Base-by-base conservation (phyloP, 2,797 vertebrate genomes). In the Cichlasoma orientale region DNA sequence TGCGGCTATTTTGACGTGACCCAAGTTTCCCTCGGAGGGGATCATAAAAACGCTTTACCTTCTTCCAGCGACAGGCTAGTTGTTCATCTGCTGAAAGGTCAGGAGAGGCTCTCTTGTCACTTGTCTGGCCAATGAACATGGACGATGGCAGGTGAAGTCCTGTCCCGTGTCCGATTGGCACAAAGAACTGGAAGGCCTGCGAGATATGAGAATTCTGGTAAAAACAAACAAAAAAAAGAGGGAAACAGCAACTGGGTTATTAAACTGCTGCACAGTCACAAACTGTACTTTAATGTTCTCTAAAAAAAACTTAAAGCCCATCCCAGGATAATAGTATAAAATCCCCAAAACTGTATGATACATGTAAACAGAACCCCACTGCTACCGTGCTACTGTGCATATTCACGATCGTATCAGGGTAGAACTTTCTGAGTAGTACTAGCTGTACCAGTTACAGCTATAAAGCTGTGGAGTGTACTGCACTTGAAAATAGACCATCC, bases 51-150 rank as follows among this genome's bases (percentile, higher is more conserved):
- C 14, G 1, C 2, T 38, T 94, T 87, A 98, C 98, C 96, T 98
- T 98, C 82, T 95, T 96, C 98, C 98, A 98, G 84, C 89, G 97
- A 80, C 98, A 99, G 85, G 97, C 95, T 77, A 98, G 96, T 93
- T 98, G 98, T 92, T 98, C 97, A 16, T 97, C 97, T 6, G 95
- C 95, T 1, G 96, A 97, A 82, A 97, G 95, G 84, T 98, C 97
- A 0, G 97, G 94, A 21, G 97, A 96, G 38, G 97, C 95, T 76
- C 96, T 94, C 78, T 97, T 98, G 92, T 99, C 97, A 76, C 95
- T 96, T 21, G 94, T 87, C 56, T 96, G 92, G 19, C 95, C 94
- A 79, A 97, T 95, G 90, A 98, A 97, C 92, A 97, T 95, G 0
- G 98, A 94, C 3, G 97, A 94, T 3, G 97, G 97, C 89, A 98